Evolutionary conservation across 2,113 vertebrate genomes (phyloP), one percentile per base, ranked within the genome.

Genomic region (Neogale vison): DNA sequence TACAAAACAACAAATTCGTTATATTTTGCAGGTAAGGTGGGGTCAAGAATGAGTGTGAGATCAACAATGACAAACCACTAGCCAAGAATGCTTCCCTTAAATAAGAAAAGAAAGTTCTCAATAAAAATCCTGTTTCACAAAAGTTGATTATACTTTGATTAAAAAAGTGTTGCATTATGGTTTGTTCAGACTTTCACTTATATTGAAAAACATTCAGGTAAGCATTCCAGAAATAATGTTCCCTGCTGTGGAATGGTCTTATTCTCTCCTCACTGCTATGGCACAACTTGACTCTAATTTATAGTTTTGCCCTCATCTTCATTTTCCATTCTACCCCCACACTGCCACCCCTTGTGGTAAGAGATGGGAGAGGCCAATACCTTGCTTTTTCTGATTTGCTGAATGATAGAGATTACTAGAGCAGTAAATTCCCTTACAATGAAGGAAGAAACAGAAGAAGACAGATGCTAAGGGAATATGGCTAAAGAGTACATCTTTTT

Each of bases 1-100:
- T 95, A 99, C 99, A 96, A 99, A 99, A 98, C 99, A 99, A 97
- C 99, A 99, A 97, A 99, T 99, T 98, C 99, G 99, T 72, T 99
- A 99, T 97, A 99, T 99, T 95, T 98, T 99, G n/a, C 99, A 99
- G 99, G 99, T 99, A 93, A 96, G 96, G 81, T 89, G 72, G 20
- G 36, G 24, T 74, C 23, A 89, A 20, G 36, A 63, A 26, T 86
- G 57, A 65, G 36, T 18, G 24, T 81, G 63, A 96, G 17, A 47
- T 6, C 11, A 93, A 79, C n/a, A 50, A 6, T 92, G 89, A 94
- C 29, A 91, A 92, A 92, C 29, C 14, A 0, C 24, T 67, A 24
- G 11, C 18, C 15, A 69, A 96, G 6, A 11, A 84, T 63, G 24
- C 24, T 52, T 87, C 29, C 55, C 7, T 93, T 90, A 88, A 90